phyloP scores from a whole-genome alignment of 1,140 invertebrate species.

The Macrobrachium nipponense region DNA sequence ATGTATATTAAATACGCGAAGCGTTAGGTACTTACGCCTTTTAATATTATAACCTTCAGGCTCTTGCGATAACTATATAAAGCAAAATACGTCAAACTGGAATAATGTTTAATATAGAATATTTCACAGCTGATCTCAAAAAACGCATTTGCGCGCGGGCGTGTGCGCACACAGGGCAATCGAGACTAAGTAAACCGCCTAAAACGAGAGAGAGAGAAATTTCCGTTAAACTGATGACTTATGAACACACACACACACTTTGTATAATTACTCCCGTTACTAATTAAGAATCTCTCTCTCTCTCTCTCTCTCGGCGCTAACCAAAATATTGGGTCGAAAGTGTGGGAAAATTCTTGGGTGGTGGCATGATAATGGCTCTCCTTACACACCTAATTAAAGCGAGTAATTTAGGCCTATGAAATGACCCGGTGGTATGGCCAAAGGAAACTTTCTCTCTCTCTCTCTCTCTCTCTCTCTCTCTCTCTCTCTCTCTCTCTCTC shows the following conservation, averaged over 20 bases:
- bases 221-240: neutral
- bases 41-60: too few species aligned
- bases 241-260: neutral
- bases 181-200: neutral
- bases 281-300: conserved; percentile 19
- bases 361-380: conserved; percentile 38
- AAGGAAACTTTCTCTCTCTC: too few species aligned
- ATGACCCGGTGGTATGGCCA: neutral
- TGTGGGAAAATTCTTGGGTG: conserved; percentile 33
- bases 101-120: too few species aligned
- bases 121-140: too few species aligned
- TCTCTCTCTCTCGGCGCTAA: neutral
- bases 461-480: too few species aligned
- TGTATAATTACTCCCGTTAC: conserved; percentile 33
- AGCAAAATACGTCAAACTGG: too few species aligned
- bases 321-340: conserved; percentile 11
- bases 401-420: conserved; percentile 9
- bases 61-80: too few species aligned
- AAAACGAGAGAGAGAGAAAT: neutral
- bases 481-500: too few species aligned
- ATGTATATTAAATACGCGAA: too few species aligned
- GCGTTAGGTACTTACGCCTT: too few species aligned
- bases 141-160: too few species aligned
- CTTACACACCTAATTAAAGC: conserved; percentile 43
- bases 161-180: too few species aligned